phyloP scores from a whole-genome alignment of 2,888 invertebrate species.

The Yponomeuta cagnagella region DNA sequence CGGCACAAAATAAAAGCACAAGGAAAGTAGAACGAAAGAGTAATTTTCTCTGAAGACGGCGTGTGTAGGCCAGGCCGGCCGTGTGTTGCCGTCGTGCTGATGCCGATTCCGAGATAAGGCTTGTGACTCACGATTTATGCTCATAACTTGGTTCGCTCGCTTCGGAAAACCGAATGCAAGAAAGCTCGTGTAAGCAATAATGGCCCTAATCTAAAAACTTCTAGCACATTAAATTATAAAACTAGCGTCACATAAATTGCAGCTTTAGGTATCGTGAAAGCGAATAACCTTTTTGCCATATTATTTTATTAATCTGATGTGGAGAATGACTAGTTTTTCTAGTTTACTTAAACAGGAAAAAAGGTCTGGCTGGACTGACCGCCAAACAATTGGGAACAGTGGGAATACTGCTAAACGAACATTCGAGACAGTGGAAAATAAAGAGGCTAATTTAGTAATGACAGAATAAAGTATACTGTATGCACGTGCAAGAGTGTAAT shows the following conservation, averaged over 20 bases:
- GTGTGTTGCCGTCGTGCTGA: slow-evolving; percentile 8
- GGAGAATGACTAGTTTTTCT: no score
- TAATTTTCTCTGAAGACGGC: slow-evolving; percentile 28
- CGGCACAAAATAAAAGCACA: slow-evolving; percentile 2
- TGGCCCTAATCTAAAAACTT: neutral
- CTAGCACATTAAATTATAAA: neutral
- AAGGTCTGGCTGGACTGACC: no score
- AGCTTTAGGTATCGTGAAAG: neutral
- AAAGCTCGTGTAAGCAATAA: slow-evolving; percentile 2
- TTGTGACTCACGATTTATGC: slow-evolving; percentile 15
- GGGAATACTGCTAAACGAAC: no score
- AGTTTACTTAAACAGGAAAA: no score
- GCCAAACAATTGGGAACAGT: no score
- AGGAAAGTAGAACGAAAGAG: slow-evolving; percentile 37
- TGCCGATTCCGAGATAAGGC: slow-evolving; percentile 8
- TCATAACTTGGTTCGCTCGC: neutral
- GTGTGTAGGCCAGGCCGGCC: slow-evolving; percentile 11
- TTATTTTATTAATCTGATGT: no score
- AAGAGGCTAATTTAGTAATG: no score
- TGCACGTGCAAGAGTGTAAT: no score
- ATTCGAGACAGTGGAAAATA: no score
- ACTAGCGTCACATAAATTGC: neutral
- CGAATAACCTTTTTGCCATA: no score
- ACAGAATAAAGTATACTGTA: no score
- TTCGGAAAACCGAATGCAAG: slow-evolving; percentile 1